A percentile compares a stretch with the other conserved stretches of the same genome.
Conservation (phyloP, 2,888 invertebrate species). For the Caenorhabditis wallacei region DNA sequence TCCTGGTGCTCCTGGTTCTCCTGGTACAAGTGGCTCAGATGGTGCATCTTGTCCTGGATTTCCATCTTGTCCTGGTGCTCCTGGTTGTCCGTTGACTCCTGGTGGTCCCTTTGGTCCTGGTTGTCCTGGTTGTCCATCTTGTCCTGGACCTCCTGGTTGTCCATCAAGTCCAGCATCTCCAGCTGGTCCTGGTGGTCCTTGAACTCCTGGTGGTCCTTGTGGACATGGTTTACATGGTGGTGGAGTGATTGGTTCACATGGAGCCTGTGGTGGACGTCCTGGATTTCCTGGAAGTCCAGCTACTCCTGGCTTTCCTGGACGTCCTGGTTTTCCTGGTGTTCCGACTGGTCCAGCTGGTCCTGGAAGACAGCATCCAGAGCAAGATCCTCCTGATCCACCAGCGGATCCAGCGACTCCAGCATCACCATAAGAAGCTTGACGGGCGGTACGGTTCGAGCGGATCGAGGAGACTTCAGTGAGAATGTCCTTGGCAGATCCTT, state of each 20-base stretch:
- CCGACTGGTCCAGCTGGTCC: slow-evolving; percentile 73
- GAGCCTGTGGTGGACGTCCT: slow-evolving; percentile 66
- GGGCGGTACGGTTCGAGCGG: slow-evolving; percentile 72
- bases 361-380: slow-evolving; percentile 73
- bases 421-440: slow-evolving; percentile 69
- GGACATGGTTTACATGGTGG: slow-evolving; percentile 80
- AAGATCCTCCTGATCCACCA: slow-evolving; percentile 53
- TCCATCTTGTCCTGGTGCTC: slow-evolving; percentile 73
- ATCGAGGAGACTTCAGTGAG: slow-evolving; percentile 74
- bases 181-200: slow-evolving; percentile 72
- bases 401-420: slow-evolving; percentile 34
- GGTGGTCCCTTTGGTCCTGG: slow-evolving; percentile 68
- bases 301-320: slow-evolving; percentile 70
- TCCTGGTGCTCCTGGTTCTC: slow-evolving; percentile 56
- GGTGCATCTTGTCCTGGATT: slow-evolving; percentile 72
- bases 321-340: slow-evolving; percentile 69
- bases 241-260: slow-evolving; percentile 81
- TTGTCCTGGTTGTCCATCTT: slow-evolving; percentile 72
- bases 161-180: slow-evolving; percentile 68
- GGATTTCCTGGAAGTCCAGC: slow-evolving; percentile 67
- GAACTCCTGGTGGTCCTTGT: slow-evolving; percentile 74
- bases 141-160: slow-evolving; percentile 68
- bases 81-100: slow-evolving; percentile 70
- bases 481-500: slow-evolving; percentile 81
- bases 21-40: slow-evolving; percentile 55